These are phyloP conservation scores for Melieria omissa DNA, from an alignment of 2,888 invertebrate genomes.

Conservation along the genomic window DNA sequence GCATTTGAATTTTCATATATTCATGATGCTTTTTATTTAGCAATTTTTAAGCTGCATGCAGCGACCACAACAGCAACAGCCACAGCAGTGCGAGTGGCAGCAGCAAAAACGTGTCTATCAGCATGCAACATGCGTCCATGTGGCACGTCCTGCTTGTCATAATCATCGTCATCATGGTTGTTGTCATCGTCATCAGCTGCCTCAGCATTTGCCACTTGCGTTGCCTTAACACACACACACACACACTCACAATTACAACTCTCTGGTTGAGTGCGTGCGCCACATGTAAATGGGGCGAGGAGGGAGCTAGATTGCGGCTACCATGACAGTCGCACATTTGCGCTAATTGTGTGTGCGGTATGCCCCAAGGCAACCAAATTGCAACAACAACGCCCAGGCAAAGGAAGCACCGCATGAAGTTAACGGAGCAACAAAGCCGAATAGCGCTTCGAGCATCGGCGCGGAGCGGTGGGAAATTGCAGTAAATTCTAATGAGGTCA, in stretches of 20 bases:
- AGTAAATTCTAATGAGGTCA: conserved; percentile 59
- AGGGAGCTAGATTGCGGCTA: background rate
- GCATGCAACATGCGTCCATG: background rate
- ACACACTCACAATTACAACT: too few relatives aligned
- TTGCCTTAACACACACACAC: background rate
- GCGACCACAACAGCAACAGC: background rate
- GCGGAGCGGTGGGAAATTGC: conserved; percentile 12
- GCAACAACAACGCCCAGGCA: background rate
- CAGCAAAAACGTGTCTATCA: conserved; percentile 8
- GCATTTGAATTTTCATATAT: background rate
- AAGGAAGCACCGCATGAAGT: too few relatives aligned
- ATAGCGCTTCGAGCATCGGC: conserved; percentile 1
- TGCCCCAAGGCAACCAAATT: background rate
- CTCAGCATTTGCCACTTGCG: background rate
- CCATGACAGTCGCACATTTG: conserved; percentile 26
- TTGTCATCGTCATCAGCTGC: conserved; percentile 13
- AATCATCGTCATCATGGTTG: conserved; percentile 25
- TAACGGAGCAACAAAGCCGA: background rate
- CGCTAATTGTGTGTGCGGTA: conserved; percentile 6
- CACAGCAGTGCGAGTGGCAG: background rate
- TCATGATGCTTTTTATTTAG: too few relatives aligned
- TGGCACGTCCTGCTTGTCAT: background rate
- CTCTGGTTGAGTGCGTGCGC: background rate
- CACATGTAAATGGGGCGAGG: background rate
- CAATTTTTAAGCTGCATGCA: too few relatives aligned